Evolutionary conservation across 2,888 invertebrate genomes (phyloP).

Genomic region (Eurytoma californica): DNA sequence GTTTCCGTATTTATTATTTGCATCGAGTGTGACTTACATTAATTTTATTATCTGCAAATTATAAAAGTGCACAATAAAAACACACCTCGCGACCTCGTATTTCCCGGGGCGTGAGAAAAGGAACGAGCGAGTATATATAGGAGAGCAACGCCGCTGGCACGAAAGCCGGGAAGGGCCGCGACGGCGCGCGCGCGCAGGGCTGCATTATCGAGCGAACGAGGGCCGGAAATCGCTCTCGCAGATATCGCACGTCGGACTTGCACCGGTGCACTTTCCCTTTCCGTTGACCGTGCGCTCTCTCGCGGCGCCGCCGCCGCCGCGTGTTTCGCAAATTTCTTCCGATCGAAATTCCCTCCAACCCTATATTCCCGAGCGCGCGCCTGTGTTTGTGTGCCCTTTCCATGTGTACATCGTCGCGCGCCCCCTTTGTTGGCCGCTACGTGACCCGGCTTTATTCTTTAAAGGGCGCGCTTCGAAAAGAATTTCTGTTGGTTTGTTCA

Average conservation of each 20-base stretch:
- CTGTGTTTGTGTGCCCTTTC: not conserved
- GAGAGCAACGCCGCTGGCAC: not conserved
- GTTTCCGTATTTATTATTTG: too few species aligned
- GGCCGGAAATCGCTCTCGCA: constrained; percentile 57
- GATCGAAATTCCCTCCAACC: constrained; percentile 29
- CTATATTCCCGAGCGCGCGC: not conserved
- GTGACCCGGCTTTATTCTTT: too few species aligned
- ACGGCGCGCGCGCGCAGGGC: constrained; percentile 7
- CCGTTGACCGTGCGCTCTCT: constrained; percentile 55
- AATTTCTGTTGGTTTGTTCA: too few species aligned
- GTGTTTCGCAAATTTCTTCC: constrained; percentile 46
- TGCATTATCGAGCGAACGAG: not conserved
- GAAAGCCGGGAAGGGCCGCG: not conserved
- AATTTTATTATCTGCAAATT: too few species aligned
- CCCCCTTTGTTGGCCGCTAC: not conserved
- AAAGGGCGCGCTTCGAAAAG: too few species aligned
- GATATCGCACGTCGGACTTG: constrained; percentile 55
- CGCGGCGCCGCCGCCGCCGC: constrained; percentile 1
- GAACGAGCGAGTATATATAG: not conserved
- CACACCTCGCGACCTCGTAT: too few species aligned
- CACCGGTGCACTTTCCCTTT: constrained; percentile 57
- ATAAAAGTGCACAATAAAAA: too few species aligned
- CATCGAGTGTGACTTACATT: too few species aligned
- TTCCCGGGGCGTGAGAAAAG: not conserved
- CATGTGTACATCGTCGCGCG: not conserved